Evolutionary conservation across 2,113 vertebrate genomes (phyloP).

Genomic region (Paralichthys olivaceus): DNA sequence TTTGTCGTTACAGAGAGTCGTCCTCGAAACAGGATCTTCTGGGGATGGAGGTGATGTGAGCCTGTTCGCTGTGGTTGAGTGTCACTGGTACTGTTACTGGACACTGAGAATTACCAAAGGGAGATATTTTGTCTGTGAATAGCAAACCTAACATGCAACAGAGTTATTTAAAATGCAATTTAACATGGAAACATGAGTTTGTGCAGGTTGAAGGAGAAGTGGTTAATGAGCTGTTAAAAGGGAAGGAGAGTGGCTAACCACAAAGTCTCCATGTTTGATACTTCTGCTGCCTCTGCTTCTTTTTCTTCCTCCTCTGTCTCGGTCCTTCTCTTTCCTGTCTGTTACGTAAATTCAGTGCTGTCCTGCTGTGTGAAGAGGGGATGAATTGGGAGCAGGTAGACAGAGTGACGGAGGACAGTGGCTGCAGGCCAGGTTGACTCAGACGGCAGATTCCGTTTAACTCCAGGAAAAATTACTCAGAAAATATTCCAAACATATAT

Average conservation of each 20-base stretch:
- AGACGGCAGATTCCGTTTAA: neutral
- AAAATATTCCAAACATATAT: neutral
- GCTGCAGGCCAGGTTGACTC: constrained; percentile 16
- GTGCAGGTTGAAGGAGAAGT: neutral
- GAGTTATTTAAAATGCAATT: too few species aligned
- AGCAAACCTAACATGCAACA: neutral
- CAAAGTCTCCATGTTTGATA: neutral
- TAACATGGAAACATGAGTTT: neutral
- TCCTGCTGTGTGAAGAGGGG: constrained; percentile 28
- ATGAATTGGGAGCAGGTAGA: neutral
- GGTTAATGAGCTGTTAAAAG: constrained; percentile 22
- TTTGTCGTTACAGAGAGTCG: constrained; percentile 9
- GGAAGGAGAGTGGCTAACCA: neutral
- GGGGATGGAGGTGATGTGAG: constrained; percentile 2
- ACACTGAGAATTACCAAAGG: neutral
- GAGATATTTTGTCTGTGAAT: neutral
- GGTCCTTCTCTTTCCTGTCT: neutral
- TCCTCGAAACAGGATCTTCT: constrained; percentile 18
- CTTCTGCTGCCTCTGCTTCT: constrained; percentile 8
- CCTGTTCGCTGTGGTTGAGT: too few species aligned
- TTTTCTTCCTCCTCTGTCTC: constrained; percentile 13
- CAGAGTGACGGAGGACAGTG: constrained; percentile 13
- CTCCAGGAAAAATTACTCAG: constrained; percentile 7
- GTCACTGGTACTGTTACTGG: neutral
- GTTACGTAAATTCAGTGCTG: constrained; percentile 12